A percentile compares a stretch with the other conserved stretches of the same genome.
These are phyloP conservation scores for human (Homo sapiens) DNA, from an alignment of 2,113 vertebrate species.

Conservation along the genomic window GRCh38 chr3:117933501-117934000, in stretches of 20 bases:
- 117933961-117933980: conserved; percentile 19
- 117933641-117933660: background rate
- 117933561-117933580: background rate
- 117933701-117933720: conserved; percentile 45
- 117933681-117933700: conserved; percentile 55
- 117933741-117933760: conserved; percentile 68
- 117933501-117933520: background rate
- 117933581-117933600: background rate
- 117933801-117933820: conserved; percentile 66
- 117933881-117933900: conserved; percentile 63
- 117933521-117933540: background rate
- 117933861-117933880: conserved; percentile 64
- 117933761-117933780: conserved; percentile 70
- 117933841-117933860: conserved; percentile 70
- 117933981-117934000: conserved; percentile 38
- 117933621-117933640: background rate
- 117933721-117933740: conserved; percentile 59
- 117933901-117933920: conserved; percentile 4
- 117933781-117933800: conserved; percentile 72
- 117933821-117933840: conserved; percentile 69
- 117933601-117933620: background rate
- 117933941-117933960: conserved; percentile 36
- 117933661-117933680: background rate
- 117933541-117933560: background rate
- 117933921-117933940: conserved; percentile 9